phyloP scores from a whole-genome alignment of 2,888 invertebrate genomes.

The Cheiracanthium punctorium region DNA sequence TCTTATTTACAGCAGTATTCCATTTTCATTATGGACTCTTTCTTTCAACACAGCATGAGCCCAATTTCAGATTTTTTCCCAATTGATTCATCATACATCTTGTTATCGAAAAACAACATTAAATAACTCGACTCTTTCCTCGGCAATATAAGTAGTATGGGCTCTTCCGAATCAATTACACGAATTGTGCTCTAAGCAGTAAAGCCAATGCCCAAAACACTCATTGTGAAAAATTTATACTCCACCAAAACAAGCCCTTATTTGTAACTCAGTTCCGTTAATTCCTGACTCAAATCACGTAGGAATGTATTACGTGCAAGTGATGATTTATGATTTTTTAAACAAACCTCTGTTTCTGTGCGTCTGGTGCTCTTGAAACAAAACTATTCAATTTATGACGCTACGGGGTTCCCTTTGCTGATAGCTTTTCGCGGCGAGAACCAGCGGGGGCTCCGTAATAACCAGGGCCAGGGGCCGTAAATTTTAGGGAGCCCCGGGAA shows the following conservation, averaged over 20 bases:
- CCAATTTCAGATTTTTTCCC: background rate
- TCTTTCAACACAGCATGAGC: background rate
- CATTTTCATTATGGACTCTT: too few relatives aligned
- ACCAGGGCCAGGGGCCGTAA: background rate
- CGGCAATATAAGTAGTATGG: background rate
- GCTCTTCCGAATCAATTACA: background rate
- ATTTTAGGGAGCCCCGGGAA: background rate
- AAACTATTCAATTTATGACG: constrained; percentile 63
- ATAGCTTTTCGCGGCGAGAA: constrained; percentile 34
- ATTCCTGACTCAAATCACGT: background rate
- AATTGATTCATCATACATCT: background rate
- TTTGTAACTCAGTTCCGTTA: constrained; percentile 4
- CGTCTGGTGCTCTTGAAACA: constrained; percentile 19
- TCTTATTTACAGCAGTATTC: too few relatives aligned
- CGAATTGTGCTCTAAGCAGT: background rate
- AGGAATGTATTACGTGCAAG: background rate
- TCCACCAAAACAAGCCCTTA: background rate
- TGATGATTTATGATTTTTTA: constrained; percentile 64
- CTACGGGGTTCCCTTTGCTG: constrained; percentile 41
- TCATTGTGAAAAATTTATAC: background rate
- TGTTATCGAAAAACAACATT: background rate
- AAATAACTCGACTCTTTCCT: too few relatives aligned
- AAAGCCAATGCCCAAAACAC: background rate
- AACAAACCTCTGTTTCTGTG: constrained; percentile 57
- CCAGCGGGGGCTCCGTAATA: constrained; percentile 22